phyloP scores from a whole-genome alignment of 53 echinoderm and acorn worm species.

The Echinometra lucunter region DNA sequence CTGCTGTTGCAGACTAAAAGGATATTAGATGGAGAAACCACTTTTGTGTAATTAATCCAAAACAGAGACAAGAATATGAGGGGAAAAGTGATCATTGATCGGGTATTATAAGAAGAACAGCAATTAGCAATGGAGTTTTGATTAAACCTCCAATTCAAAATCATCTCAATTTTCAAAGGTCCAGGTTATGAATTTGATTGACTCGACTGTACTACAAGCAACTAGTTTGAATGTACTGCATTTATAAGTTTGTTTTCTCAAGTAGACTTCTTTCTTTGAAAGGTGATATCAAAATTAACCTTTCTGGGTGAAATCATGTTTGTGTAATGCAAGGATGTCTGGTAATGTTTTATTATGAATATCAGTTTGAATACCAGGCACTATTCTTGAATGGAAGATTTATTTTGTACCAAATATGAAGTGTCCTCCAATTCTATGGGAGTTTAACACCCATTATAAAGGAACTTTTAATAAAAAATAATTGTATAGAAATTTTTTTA shows the following conservation, averaged over 20 bases:
- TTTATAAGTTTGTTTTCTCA: neutral
- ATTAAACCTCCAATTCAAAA: no score
- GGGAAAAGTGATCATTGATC: no score
- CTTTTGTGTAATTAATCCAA: no score
- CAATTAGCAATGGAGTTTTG: no score
- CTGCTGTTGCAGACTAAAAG: no score
- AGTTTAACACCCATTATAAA: conserved; percentile 50
- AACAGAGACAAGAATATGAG: no score
- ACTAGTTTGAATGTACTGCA: conserved; percentile 61
- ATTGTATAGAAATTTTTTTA: conserved; percentile 61
- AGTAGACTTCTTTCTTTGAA: neutral
- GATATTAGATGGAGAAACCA: no score
- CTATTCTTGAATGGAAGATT: conserved; percentile 60
- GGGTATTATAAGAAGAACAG: no score
- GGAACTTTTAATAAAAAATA: conserved; percentile 65
- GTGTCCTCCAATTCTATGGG: conserved; percentile 65
- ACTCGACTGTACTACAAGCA: conserved; percentile 52
- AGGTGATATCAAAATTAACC: neutral
- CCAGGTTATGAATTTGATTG: neutral
- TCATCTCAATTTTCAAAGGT: neutral
- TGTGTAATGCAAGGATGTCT: conserved; percentile 31
- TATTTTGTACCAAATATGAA: conserved; percentile 73
- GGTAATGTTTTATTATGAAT: conserved; percentile 53
- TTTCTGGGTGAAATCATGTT: conserved; percentile 46
- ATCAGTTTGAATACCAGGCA: conserved; percentile 25